Base-by-base conservation (phyloP, 2,113 vertebrate species). In the Rafetus swinhoei region DNA sequence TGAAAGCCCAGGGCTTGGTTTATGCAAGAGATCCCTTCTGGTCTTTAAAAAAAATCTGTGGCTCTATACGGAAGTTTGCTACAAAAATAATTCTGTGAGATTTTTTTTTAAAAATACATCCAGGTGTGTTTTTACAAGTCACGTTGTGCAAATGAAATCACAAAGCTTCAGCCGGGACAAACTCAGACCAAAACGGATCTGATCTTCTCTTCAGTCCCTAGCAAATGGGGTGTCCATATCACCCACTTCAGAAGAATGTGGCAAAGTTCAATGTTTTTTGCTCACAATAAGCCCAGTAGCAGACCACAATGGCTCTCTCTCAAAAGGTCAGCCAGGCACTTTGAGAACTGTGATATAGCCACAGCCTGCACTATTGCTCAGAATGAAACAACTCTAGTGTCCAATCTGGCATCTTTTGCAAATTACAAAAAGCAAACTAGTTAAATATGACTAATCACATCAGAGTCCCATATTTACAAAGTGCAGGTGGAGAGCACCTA, bases 291-390 rank as follows among this genome's bases (percentile, higher is more conserved):
- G 93, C 81, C 72, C 88, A 62, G 84, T 65, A 85, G 86, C 92
- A 79, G 91, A 95, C 88, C 93, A 97, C 89, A 97, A 95, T 88
- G 90, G 82, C 6, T 27, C 83, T 97, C 96, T 94, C 94, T 94
- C 94, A 92, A 93, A 91, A 97, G 91, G 85, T 96, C 95, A 95
- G 91, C 93, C 89, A 94, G 85, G 85, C 92, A 80, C 81, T 65
- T 6, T 4, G 89, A 82, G 92, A 89, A 82, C 53, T 7, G 93
- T 89, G 97, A 94, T 89, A 92, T 35, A 39, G 88, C 54, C 93
- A 91, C 91, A 95, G 95, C 92, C 95, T 15, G 91, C 84, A 93
- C 92, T 92, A 85, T 92, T 92, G 92, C 95, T 96, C 94, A 94
- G 90, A 85, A 65, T 25, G 62, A 82, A 97, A 94, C 95, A 35